Evolutionary conservation across 2,797 vertebrate species (phyloP).

Genomic region (Thamnophis elegans): DNA sequence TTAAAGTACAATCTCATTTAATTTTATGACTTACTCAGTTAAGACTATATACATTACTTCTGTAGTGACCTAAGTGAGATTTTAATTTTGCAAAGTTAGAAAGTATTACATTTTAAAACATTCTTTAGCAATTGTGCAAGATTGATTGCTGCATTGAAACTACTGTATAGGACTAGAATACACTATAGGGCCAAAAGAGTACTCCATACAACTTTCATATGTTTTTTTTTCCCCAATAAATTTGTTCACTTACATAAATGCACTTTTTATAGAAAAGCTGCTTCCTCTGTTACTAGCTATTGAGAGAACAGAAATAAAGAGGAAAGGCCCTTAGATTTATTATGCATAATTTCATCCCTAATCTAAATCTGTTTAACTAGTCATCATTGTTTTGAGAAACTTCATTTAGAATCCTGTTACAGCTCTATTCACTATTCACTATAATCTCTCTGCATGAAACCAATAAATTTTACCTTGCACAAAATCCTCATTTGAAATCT

Average conservation of each 20-base stretch:
- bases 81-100: neutral
- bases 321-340: neutral
- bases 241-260: neutral
- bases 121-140: neutral
- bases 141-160: neutral
- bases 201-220: neutral
- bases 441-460: neutral
- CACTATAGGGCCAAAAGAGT: neutral
- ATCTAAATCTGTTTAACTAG: neutral
- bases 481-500: neutral
- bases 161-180: neutral
- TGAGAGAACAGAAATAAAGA: neutral
- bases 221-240: neutral
- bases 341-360: neutral
- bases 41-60: constrained; percentile 4
- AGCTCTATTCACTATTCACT: neutral
- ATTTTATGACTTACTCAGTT: constrained; percentile 5
- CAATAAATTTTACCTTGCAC: neutral
- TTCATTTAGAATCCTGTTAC: neutral
- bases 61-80: neutral
- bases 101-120: neutral
- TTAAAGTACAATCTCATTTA: constrained; percentile 8
- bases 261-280: neutral
- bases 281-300: neutral
- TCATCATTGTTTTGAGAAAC: neutral